Conservation (phyloP, 2,113 vertebrate genomes). For the Microtus richardsoni region DNA sequence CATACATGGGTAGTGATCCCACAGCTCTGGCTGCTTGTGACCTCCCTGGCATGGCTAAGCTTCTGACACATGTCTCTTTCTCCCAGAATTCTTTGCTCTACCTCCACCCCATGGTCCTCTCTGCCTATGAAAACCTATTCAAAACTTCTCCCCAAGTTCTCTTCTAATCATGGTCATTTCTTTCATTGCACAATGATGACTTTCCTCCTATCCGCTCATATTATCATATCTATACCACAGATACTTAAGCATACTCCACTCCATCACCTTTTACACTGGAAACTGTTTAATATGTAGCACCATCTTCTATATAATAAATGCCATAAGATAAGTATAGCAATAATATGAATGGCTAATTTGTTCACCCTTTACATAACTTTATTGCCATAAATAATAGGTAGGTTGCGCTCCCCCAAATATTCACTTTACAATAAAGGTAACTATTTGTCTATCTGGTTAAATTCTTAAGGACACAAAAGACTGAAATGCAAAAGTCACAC, state of each 20-base stretch:
- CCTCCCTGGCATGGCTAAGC: background rate
- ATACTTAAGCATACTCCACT: background rate
- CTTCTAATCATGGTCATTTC: background rate
- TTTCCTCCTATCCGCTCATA: background rate
- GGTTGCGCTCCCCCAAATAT: background rate
- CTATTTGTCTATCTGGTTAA: background rate
- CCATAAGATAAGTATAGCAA: background rate
- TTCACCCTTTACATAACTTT: background rate
- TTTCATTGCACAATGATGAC: background rate
- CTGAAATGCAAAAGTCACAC: background rate
- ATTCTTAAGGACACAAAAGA: conserved; percentile 38
- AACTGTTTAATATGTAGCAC: background rate
- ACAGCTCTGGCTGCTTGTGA: background rate
- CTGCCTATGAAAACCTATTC: background rate
- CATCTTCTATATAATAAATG: background rate
- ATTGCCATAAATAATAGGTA: background rate
- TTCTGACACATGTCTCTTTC: background rate
- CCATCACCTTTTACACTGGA: background rate
- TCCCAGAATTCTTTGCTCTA: background rate
- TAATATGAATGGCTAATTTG: background rate
- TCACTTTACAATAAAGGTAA: conserved; percentile 2
- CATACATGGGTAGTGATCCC: background rate
- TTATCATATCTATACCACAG: background rate
- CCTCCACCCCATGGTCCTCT: background rate
- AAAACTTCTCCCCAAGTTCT: background rate